These are phyloP conservation scores for Melitaea athalia DNA, from an alignment of 2,888 invertebrate genomes.

Conservation along the genomic window DNA sequence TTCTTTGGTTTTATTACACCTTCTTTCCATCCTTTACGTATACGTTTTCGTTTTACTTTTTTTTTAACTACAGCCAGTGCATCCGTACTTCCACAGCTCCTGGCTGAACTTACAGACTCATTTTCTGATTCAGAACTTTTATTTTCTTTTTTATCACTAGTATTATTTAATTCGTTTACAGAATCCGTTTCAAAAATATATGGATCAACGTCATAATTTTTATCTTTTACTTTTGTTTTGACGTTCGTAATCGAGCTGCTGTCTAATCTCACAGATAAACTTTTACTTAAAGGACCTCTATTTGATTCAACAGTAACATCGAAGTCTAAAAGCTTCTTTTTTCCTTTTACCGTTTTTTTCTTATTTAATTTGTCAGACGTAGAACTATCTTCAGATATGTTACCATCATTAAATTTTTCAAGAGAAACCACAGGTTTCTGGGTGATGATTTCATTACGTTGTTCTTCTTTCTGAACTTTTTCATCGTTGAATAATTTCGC, in stretches of 20 bases:
- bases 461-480: conserved; percentile 47
- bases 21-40: conserved; percentile 54
- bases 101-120: conserved; percentile 60
- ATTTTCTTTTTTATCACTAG: conserved; percentile 49
- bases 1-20: conserved; percentile 69
- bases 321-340: conserved; percentile 45
- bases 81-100: conserved; percentile 61
- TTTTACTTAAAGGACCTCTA: conserved; percentile 44
- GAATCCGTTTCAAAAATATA: conserved; percentile 70
- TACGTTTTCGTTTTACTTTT: conserved; percentile 62
- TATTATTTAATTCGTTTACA: conserved; percentile 51
- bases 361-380: conserved; percentile 45
- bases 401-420: conserved; percentile 56
- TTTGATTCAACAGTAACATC: conserved; percentile 27
- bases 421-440: conserved; percentile 56
- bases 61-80: conserved; percentile 57
- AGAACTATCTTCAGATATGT: conserved; percentile 40
- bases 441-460: conserved; percentile 23
- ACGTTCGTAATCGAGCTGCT: conserved; percentile 51
- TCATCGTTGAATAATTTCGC: conserved; percentile 76
- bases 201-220: conserved; percentile 54
- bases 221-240: conserved; percentile 54
- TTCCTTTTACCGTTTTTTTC: conserved; percentile 55
- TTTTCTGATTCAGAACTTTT: conserved; percentile 61
- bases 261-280: conserved; percentile 47